These are phyloP conservation scores for Oryzias melastigma DNA, from an alignment of 2,113 vertebrate species.

Conservation along the genomic window DNA sequence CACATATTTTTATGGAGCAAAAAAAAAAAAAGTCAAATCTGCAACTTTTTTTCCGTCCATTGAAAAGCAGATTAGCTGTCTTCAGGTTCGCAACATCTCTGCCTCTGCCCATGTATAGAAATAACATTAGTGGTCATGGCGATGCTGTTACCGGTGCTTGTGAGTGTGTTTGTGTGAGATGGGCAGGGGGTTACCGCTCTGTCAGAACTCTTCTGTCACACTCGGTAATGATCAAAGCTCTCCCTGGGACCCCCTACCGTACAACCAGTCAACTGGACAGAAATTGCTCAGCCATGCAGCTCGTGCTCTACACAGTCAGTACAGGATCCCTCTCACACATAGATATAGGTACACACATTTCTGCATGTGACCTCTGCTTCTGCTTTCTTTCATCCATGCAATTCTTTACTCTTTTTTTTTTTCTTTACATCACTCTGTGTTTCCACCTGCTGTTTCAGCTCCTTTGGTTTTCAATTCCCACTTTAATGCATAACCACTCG, in stretches of 20 bases:
- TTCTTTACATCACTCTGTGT: conserved; percentile 5
- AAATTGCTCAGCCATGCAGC: conserved; percentile 76
- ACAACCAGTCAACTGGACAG: conserved; percentile 73
- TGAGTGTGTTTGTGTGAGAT: conserved; percentile 25
- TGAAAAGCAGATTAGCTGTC: conserved; percentile 19
- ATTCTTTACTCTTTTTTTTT: conserved; percentile 22
- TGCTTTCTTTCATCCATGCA: conserved; percentile 26
- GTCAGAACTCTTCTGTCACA: conserved; percentile 80
- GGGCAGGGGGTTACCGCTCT: conserved; percentile 60
- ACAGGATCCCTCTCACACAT: conserved; percentile 40
- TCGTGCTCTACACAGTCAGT: conserved; percentile 55
- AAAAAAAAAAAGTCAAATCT: not conserved
- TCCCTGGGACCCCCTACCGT: conserved; percentile 72
- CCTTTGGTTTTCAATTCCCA: conserved; percentile 17
- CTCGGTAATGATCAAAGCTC: conserved; percentile 79
- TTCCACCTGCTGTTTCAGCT: conserved; percentile 10
- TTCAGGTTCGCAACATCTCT: conserved; percentile 20
- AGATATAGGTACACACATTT: conserved; percentile 22
- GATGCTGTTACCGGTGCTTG: conserved; percentile 38
- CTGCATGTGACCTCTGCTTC: conserved; percentile 23
- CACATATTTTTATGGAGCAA: not conserved
- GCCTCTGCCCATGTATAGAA: conserved; percentile 13
- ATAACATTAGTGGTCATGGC: conserved; percentile 41
- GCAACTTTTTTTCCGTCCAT: not conserved
- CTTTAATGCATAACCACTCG: conserved; percentile 21